phyloP scores from a whole-genome alignment of 2,113 vertebrate genomes.

The Gopherus flavomarginatus region DNA sequence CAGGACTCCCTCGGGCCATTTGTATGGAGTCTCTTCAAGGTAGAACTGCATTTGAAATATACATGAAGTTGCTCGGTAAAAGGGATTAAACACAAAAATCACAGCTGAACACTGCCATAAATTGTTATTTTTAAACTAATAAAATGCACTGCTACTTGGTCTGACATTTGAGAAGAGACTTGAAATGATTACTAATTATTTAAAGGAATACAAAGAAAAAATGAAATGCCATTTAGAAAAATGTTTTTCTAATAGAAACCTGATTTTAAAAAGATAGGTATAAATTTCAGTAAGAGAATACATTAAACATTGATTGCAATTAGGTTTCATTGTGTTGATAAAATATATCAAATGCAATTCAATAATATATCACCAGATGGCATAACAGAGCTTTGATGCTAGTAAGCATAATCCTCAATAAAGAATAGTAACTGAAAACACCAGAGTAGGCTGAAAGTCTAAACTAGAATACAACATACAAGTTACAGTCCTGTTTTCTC shows the following conservation, averaged over 20 bases:
- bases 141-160: background rate
- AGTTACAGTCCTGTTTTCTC: constrained; percentile 17
- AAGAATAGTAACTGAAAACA: background rate
- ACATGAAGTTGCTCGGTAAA: rapidly evolving
- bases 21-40: background rate
- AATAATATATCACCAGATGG: constrained; percentile 72
- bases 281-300: background rate
- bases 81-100: background rate
- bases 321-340: background rate
- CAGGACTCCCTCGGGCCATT: background rate
- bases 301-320: background rate
- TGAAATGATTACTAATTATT: background rate
- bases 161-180: background rate
- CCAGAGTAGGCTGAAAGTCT: background rate
- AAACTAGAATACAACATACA: background rate
- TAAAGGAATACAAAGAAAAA: background rate
- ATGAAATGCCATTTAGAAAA: background rate
- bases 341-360: constrained; percentile 15
- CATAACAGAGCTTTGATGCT: constrained; percentile 56
- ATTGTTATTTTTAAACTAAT: background rate
- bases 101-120: background rate
- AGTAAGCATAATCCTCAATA: rapidly evolving
- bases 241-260: background rate
- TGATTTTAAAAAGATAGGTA: background rate
- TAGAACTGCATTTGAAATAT: rapidly evolving